A percentile compares a stretch with the other conserved stretches of the same genome.
These are phyloP conservation scores for Iphiclides podalirius DNA, from an alignment of 2,888 invertebrate genomes.

Conservation along the genomic window DNA sequence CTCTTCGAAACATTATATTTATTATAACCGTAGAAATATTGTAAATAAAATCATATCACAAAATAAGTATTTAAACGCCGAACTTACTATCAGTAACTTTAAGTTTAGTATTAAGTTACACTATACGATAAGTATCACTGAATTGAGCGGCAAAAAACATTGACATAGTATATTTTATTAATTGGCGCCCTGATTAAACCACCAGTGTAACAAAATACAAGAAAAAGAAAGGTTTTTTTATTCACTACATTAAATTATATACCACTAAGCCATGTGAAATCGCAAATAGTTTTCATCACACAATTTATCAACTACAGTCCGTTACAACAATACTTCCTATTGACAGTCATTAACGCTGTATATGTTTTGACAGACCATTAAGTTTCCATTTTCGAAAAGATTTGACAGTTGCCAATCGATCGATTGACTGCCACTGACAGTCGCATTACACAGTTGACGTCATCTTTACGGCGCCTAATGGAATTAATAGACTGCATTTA, in stretches of 20 bases:
- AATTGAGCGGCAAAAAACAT: no score
- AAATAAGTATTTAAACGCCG: no score
- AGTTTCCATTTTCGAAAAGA: conserved; percentile 41
- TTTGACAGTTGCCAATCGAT: conserved; percentile 54
- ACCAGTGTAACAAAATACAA: no score
- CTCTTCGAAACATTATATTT: conserved; percentile 4
- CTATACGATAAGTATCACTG: no score
- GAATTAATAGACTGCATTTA: conserved; percentile 43
- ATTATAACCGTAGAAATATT: not conserved
- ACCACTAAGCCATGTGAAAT: conserved; percentile 54
- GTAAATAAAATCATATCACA: not conserved
- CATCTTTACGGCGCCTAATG: conserved; percentile 56
- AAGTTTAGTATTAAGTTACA: no score
- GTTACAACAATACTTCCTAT: conserved; percentile 45
- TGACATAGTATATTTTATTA: no score
- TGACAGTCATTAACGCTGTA: conserved; percentile 62
- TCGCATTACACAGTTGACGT: conserved; percentile 64
- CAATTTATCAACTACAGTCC: conserved; percentile 53
- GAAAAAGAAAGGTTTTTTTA: no score
- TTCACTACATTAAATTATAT: no score
- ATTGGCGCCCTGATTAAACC: no score
- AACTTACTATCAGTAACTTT: no score
- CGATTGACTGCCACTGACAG: conserved; percentile 60
- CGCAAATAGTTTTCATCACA: conserved; percentile 53
- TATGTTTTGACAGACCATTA: conserved; percentile 78